Evolutionary conservation across 2,888 invertebrate species (phyloP).

Genomic region (Choristoneura rosaceana): DNA sequence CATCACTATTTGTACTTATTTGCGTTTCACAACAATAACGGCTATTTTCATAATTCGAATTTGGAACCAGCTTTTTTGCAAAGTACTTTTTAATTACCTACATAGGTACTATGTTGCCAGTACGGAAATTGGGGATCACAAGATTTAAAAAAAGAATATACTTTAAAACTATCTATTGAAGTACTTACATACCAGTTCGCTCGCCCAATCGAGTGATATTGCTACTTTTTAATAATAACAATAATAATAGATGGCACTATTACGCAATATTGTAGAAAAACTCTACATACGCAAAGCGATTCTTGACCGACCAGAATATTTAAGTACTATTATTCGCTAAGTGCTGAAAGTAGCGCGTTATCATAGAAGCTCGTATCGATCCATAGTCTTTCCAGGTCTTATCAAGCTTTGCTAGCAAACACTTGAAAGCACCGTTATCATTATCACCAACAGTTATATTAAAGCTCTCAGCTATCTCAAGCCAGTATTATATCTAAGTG

Average conservation of each 20-base stretch:
- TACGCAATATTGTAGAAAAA: too few species aligned
- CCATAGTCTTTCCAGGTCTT: constrained; percentile 12
- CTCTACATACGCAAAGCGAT: too few species aligned
- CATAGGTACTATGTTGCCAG: neutral
- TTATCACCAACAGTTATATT: constrained; percentile 74
- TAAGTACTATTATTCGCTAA: neutral
- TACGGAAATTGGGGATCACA: neutral
- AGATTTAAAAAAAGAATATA: neutral
- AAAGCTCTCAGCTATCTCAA: constrained; percentile 80
- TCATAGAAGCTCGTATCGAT: constrained; percentile 21
- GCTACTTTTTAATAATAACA: too few species aligned
- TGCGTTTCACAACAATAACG: neutral
- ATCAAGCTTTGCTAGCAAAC: constrained; percentile 55
- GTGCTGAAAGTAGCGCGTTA: neutral
- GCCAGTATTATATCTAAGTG: constrained; percentile 76
- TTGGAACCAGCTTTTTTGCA: neutral
- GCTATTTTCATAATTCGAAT: neutral
- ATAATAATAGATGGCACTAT: too few species aligned
- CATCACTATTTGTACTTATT: constrained; percentile 7
- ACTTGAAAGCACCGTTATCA: constrained; percentile 62
- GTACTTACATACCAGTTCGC: too few species aligned
- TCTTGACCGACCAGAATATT: too few species aligned
- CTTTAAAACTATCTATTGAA: too few species aligned
- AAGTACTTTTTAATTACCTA: neutral
- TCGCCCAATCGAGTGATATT: too few species aligned